These are phyloP conservation scores for Prunella strophiata DNA, from an alignment of 2,797 vertebrate genomes.

Conservation along the genomic window DNA sequence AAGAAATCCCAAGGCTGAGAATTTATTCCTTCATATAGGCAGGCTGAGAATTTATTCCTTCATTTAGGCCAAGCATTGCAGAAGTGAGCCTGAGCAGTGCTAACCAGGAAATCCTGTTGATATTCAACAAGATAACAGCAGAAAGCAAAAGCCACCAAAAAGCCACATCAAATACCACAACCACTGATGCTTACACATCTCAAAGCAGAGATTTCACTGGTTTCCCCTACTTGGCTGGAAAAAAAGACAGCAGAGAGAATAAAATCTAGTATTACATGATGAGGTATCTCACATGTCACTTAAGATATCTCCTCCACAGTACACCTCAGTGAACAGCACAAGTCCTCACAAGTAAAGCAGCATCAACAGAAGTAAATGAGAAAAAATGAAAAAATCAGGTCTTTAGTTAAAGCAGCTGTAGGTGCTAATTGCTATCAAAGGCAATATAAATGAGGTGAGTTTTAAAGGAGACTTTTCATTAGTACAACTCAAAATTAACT, in stretches of 20 bases:
- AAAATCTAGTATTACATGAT: not conserved
- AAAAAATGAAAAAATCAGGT: not conserved
- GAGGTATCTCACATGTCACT: not conserved
- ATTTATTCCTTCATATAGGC: not conserved
- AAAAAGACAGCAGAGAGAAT: not conserved
- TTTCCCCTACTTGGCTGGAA: not conserved
- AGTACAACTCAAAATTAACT: not conserved
- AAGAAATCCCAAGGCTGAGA: not conserved
- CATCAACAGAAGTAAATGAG: not conserved
- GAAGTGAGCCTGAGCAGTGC: not conserved
- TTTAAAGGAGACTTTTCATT: not conserved
- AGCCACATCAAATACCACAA: not conserved
- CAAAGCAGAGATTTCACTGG: not conserved
- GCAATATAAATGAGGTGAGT: not conserved
- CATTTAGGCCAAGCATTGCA: not conserved
- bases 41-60: not conserved
- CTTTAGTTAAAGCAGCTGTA: not conserved
- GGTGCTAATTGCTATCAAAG: not conserved
- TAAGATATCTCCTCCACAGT: not conserved
- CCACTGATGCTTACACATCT: not conserved
- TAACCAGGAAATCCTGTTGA: not conserved
- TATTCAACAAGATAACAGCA: not conserved
- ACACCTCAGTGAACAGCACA: not conserved
- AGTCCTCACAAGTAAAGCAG: not conserved
- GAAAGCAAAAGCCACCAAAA: not conserved